Conservation (phyloP, 1,140 invertebrate species). For the Plutomurus gul region DNA sequence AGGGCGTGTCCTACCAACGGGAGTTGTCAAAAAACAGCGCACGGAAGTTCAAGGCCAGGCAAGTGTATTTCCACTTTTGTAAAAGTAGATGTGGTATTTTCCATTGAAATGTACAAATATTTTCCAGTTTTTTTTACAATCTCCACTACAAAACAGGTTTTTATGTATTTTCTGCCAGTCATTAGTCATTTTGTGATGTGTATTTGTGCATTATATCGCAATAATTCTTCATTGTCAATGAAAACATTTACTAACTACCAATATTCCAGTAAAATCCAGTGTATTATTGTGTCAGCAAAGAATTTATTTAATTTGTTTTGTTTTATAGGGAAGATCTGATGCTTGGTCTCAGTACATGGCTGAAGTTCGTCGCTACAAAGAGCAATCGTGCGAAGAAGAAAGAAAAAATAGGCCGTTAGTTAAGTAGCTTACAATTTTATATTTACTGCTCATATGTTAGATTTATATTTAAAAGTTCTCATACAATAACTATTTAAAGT, state of each 20-base stretch:
- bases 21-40: conserved; percentile 83
- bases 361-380: conserved; percentile 89
- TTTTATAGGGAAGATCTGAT: conserved; percentile 63
- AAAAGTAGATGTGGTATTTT: no score
- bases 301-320: conserved; percentile 25
- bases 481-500: no score
- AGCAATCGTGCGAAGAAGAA: conserved; percentile 88
- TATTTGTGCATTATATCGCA: no score
- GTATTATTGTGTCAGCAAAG: background rate
- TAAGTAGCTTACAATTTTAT: conserved; percentile 71
- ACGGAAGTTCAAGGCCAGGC: conserved; percentile 57
- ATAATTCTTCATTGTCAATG: background rate
- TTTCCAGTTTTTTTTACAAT: no score
- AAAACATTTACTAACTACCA: background rate
- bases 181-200: no score
- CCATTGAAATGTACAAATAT: no score
- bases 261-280: background rate
- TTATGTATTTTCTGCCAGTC: no score
- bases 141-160: no score
- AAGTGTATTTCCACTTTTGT: no score
- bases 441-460: no score
- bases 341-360: conserved; percentile 90
- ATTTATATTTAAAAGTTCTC: no score
- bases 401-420: conserved; percentile 84
- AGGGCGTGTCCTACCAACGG: conserved; percentile 83